Base-by-base conservation (phyloP, 2,888 invertebrate species). In the Ormyrus labotus region DNA sequence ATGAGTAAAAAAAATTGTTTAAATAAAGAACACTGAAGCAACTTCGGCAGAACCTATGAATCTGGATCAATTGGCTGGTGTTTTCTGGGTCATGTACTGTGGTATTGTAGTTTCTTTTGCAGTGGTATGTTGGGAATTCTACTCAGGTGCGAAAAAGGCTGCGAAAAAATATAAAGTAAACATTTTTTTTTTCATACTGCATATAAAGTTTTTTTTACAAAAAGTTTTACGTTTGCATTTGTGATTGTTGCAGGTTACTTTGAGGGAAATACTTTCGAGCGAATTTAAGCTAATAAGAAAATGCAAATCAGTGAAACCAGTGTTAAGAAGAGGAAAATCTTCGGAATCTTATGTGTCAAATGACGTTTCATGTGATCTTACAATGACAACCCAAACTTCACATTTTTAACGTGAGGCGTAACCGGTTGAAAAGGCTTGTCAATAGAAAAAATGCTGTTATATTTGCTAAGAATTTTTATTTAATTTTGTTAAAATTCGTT, bases 51-150 rank as follows among this genome's bases (percentile, higher is more conserved):
- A 92, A 53, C 93, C 94, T 13, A 91, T 97, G 97, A 81, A 94
- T 94, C 68, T 98, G 75, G 94, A 95, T 63, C 97, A 98, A 88
- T 95, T 96, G 1, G 96, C 96, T 74, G 96, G 96, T n/a, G 96
- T 96, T 1, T 96, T 96, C 90, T 92, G 96, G 57, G 95, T 96
- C 0, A 92, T 96, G 1, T 93, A 93, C 2, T 92, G 93, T 0
- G 96, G 96, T 0, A 93, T 95, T 55, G 91, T 91, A 0, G 85
- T 95, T 83, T 95, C 95, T 0, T 91, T 94, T 6, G 85, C 94
- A n/a, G 93, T 95, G 64, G 94, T 96, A 2, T 92, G 96, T 75
- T 87, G 94, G 34, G 96, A 97, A 91, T 93, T 95, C 84, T 87
- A 92, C 0, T 92, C 92, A 90, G 92, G 93, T 78, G 91, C 93